Conservation (phyloP, 1,140 invertebrate genomes). For the Drosophila mauritiana region DNA sequence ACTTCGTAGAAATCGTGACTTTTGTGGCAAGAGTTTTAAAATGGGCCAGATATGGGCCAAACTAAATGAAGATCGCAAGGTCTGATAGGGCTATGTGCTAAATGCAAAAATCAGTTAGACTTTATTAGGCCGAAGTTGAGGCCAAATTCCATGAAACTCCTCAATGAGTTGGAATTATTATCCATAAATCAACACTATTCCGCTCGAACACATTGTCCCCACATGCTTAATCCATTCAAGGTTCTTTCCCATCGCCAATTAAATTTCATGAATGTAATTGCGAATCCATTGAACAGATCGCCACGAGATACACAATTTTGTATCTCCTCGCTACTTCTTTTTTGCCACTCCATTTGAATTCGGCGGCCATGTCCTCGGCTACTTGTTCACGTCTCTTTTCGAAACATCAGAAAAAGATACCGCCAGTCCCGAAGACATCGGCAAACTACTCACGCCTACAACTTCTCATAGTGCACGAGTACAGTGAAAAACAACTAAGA, state of each 20-base stretch:
- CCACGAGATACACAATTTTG: constrained; percentile 22
- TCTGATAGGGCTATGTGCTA: constrained; percentile 15
- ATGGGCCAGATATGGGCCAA: constrained; percentile 37
- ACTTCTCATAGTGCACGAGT: constrained; percentile 42
- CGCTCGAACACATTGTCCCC: constrained; percentile 39
- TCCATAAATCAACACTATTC: constrained; percentile 17
- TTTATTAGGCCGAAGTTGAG: not conserved
- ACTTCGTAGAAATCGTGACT: constrained; percentile 51
- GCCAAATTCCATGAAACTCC: constrained; percentile 18
- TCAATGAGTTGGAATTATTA: constrained; percentile 32
- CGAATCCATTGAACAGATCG: constrained; percentile 51
- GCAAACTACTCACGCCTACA: constrained; percentile 62
- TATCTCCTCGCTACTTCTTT: constrained; percentile 25
- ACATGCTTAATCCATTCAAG: constrained; percentile 43
- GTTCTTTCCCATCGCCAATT: constrained; percentile 57
- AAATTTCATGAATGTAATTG: constrained; percentile 58
- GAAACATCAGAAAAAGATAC: constrained; percentile 50
- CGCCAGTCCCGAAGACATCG: constrained; percentile 36
- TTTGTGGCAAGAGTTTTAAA: constrained; percentile 22
- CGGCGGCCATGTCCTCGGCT: constrained; percentile 58
- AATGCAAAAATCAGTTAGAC: constrained; percentile 23
- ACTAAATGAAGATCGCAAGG: constrained; percentile 21
- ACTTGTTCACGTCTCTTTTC: constrained; percentile 59
- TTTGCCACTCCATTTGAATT: constrained; percentile 43
- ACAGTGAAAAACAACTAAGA: constrained; percentile 1